Percentiles rank a stretch among this genome's conserved stretches.
phyloP scores from a whole-genome alignment of 2,888 invertebrate species.

The Ramazzottius varieornatus region DNA sequence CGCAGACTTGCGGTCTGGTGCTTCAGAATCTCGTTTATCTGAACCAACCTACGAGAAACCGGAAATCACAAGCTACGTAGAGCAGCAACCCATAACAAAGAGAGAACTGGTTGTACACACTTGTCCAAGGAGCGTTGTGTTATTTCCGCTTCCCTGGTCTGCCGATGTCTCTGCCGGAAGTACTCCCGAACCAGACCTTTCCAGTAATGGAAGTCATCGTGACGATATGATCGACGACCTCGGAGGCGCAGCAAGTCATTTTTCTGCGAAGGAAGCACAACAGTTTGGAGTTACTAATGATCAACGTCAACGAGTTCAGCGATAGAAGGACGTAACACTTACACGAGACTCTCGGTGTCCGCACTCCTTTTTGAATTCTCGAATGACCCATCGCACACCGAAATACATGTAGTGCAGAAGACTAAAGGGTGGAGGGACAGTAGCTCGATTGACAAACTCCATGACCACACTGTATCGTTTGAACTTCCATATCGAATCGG shows the following conservation, averaged over 20 bases:
- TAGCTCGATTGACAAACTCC: background rate
- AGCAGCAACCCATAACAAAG: background rate
- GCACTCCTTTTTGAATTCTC: background rate
- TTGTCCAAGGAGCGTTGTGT: background rate
- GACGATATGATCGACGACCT: background rate
- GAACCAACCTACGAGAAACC: background rate
- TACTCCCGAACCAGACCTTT: background rate
- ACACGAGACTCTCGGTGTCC: background rate
- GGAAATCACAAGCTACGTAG: background rate
- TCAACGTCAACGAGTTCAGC: no score
- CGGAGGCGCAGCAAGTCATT: background rate
- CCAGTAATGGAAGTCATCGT: conserved; percentile 3
- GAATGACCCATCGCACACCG: background rate
- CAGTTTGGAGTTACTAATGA: no score
- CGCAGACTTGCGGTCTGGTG: background rate
- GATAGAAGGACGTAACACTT: no score
- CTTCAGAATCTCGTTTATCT: background rate
- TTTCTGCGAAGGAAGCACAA: no score
- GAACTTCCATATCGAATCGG: conserved; percentile 2
- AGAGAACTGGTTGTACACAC: background rate
- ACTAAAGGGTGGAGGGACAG: background rate
- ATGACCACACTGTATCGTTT: background rate
- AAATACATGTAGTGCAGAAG: background rate
- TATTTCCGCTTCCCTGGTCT: background rate
- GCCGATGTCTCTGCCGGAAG: background rate